Conservation (phyloP, 2,113 vertebrate species). For the Varanus salvator region DNA sequence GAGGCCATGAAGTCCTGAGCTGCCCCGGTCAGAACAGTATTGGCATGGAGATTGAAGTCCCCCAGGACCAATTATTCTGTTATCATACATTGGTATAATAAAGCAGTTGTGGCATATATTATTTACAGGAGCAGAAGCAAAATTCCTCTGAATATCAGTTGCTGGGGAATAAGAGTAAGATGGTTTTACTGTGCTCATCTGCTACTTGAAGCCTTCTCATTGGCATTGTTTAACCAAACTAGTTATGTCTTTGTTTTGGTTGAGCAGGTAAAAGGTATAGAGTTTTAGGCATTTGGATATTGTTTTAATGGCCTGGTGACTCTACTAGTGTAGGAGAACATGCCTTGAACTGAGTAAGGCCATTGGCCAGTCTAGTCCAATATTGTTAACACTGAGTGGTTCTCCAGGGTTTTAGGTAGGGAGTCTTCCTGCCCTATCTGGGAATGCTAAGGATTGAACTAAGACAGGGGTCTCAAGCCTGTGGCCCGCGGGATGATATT, state of each 20-base stretch:
- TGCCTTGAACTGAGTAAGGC: too few species aligned
- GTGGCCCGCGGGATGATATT: too few species aligned
- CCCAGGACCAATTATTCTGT: too few species aligned
- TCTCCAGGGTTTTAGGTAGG: too few species aligned
- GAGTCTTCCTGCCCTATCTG: too few species aligned
- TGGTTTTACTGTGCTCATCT: not conserved
- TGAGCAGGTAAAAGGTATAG: not conserved
- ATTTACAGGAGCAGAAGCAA: not conserved
- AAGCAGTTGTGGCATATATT: slow-evolving; percentile 1
- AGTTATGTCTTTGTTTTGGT: not conserved
- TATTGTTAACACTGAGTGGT: too few species aligned
- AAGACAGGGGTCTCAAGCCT: too few species aligned
- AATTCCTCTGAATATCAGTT: not conserved
- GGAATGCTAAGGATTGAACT: too few species aligned
- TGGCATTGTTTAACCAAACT: not conserved
- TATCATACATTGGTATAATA: not conserved
- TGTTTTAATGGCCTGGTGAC: not conserved
- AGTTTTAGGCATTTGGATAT: not conserved
- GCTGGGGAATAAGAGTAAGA: not conserved
- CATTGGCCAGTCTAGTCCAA: too few species aligned
- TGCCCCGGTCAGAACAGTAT: too few species aligned
- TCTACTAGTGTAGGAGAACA: not conserved
- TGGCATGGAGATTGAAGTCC: too few species aligned
- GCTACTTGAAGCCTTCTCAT: not conserved
- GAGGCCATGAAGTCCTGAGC: too few species aligned